Evolutionary conservation across 2,113 vertebrate species (phyloP).

Genomic region (Chunga burmeisteri): DNA sequence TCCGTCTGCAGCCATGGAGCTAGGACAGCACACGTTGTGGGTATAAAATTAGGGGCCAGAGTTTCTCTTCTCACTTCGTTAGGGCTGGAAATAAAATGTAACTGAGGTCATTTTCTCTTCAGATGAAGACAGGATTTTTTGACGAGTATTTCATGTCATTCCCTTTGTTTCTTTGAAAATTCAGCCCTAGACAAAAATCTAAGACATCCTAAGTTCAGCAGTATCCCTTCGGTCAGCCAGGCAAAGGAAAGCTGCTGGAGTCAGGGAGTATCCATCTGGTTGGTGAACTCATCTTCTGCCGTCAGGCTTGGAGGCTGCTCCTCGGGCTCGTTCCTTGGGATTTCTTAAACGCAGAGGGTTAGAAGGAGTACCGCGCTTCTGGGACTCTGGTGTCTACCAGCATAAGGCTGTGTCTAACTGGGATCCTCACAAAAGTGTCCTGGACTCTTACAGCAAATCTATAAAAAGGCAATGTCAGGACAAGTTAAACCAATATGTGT

Average conservation of each 20-base stretch:
- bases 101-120: background rate
- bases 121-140: background rate
- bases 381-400: background rate
- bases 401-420: background rate
- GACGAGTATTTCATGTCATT: background rate
- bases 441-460: background rate
- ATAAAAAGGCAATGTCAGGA: background rate
- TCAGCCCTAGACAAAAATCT: background rate
- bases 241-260: background rate
- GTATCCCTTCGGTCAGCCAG: background rate
- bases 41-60: background rate
- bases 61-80: background rate
- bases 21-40: background rate
- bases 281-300: background rate
- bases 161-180: background rate
- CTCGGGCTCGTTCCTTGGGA: background rate
- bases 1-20: background rate
- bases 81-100: background rate
- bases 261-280: accelerated
- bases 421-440: background rate
- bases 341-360: background rate
- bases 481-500: background rate
- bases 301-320: background rate
- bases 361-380: background rate
- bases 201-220: background rate